These are phyloP conservation scores for Amblyornis subalaris DNA, from an alignment of 2,113 vertebrate genomes.

Conservation along the genomic window DNA sequence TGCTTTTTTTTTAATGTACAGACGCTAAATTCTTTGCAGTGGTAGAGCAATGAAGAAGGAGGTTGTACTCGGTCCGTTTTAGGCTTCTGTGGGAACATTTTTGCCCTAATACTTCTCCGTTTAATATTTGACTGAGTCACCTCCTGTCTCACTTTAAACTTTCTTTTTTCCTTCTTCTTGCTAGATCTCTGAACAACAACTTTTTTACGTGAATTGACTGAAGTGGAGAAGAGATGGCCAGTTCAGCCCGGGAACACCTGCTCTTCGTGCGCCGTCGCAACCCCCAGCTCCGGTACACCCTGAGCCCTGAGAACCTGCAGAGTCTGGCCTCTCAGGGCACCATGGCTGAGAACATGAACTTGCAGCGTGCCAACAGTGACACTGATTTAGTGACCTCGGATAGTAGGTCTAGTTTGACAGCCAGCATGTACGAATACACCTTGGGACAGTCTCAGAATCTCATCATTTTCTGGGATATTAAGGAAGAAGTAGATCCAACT, in stretches of 20 bases:
- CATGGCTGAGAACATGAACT: constrained; percentile 76
- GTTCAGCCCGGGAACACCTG: constrained; percentile 86
- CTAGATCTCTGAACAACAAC: constrained; percentile 49
- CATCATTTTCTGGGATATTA: constrained; percentile 98
- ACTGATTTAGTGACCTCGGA: constrained; percentile 94
- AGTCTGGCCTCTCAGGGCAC: constrained; percentile 83
- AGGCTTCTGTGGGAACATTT: not conserved
- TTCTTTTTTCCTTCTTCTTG: not conserved
- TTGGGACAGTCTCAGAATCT: constrained; percentile 91
- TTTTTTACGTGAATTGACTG: constrained; percentile 12
- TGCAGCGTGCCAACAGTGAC: constrained; percentile 93
- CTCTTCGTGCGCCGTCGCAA: constrained; percentile 87
- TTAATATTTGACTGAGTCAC: not conserved
- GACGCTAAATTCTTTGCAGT: not conserved
- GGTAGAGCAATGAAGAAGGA: not conserved
- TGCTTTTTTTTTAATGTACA: not conserved
- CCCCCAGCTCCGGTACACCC: constrained; percentile 89
- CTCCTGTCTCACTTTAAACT: not conserved
- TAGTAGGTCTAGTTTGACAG: constrained; percentile 91
- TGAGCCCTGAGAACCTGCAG: constrained; percentile 94
- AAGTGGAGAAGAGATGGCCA: constrained; percentile 69
- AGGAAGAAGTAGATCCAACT: constrained; percentile 97
- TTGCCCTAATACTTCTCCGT: not conserved
- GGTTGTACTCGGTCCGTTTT: not conserved
- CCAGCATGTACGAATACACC: constrained; percentile 90